phyloP scores from a whole-genome alignment of 2,797 vertebrate genomes.

The Amniataba percoides region DNA sequence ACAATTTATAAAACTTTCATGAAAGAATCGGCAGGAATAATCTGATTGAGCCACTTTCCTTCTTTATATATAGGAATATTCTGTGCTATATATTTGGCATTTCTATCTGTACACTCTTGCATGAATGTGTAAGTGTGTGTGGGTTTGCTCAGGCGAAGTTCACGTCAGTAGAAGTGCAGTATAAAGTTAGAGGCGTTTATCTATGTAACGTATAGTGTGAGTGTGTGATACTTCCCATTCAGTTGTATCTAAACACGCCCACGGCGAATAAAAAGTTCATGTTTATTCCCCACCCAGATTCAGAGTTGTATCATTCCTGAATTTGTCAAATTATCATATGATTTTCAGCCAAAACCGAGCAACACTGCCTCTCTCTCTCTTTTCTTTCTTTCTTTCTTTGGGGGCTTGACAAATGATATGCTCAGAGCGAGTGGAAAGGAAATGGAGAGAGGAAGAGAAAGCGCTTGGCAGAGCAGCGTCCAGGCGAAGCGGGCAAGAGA shows the following conservation, averaged over 20 bases:
- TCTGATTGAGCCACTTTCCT: too few species aligned
- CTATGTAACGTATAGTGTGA: neutral
- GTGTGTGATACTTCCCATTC: constrained; percentile 1
- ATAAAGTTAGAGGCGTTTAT: neutral
- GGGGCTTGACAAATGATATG: constrained; percentile 59
- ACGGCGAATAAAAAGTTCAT: neutral
- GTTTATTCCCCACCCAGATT: constrained; percentile 3
- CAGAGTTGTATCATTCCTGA: constrained; percentile 21
- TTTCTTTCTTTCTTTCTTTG: neutral
- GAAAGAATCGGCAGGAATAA: too few species aligned
- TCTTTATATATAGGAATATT: too few species aligned
- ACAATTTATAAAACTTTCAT: too few species aligned
- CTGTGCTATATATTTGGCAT: neutral
- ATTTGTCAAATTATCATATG: constrained; percentile 44
- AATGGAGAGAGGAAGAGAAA: constrained; percentile 67
- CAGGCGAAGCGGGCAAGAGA: constrained; percentile 62
- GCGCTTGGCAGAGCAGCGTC: constrained; percentile 65
- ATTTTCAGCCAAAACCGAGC: constrained; percentile 48
- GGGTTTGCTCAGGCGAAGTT: constrained; percentile 31
- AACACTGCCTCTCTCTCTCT: neutral
- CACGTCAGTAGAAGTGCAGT: constrained; percentile 6
- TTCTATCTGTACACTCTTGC: neutral
- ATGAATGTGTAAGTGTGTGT: constrained; percentile 1
- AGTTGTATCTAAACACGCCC: neutral
- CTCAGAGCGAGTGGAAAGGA: constrained; percentile 64